Evolutionary conservation across 2,888 invertebrate species (phyloP), one percentile per base, ranked within the genome.

Genomic region (Bellardia bayeri): DNA sequence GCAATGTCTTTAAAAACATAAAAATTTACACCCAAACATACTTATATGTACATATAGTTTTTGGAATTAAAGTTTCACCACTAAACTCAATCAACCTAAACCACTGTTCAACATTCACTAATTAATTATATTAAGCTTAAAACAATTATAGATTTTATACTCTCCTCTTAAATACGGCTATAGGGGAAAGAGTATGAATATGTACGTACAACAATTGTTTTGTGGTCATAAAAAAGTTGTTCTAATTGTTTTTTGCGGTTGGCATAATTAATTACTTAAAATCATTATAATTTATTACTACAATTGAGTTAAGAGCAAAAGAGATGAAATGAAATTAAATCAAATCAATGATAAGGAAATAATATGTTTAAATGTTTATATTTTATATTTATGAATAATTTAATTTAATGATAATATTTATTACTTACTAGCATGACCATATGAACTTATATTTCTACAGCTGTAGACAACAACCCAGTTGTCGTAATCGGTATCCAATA

Each of bases 401-500:
- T 8, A 45, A 66, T 58, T 72, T 49, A 8, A 71, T 71, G 6
- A 68, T 58, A 37, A 56, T 33, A 49, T n/a, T n/a, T 71, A 30
- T 40, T 71, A 92, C 93, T 93, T 83, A 93, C 93, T 91, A 51
- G 91, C 82, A 81, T 93, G 90, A 3, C 91, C 91, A 49, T 91
- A 68, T 6, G 88, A 63, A 13, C 90, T 82, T n/a, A 91, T 33
- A 79, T 89, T 93, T 3, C 91, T 92, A 91, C 96, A 96, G 81
- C 95, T 95, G 94, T 95, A 96, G 54, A 96, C 95, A 6, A 96
- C 95, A 0, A 95, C 93, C 90, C 94, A 96, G 76, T 94, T 94
- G 0, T 94, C 93, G 91, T 96, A 96, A 91, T 96, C 96, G 4
- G 96, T 96, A 69, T 94, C 95, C 72, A 96, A 90, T 33, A 96